phyloP scores from a whole-genome alignment of 2,797 vertebrate species.

The Etheostoma perlongum region DNA sequence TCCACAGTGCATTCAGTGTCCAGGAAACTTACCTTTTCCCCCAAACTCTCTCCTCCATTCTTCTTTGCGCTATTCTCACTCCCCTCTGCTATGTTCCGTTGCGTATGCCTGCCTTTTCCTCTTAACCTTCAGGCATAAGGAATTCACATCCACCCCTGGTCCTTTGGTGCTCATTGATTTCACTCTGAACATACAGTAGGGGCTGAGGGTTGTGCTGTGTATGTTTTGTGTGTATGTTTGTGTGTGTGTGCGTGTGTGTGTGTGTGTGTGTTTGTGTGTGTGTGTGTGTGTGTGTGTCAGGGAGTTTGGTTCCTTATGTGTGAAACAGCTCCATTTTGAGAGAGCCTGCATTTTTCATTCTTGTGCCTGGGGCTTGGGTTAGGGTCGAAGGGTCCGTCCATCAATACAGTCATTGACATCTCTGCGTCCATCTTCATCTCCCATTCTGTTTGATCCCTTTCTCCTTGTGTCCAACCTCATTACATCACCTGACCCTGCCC shows the following conservation, averaged over 20 bases:
- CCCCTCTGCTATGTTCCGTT: conserved; percentile 52
- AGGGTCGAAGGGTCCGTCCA: conserved; percentile 63
- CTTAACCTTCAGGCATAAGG: conserved; percentile 78
- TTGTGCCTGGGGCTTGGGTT: conserved; percentile 65
- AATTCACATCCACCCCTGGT: conserved; percentile 69
- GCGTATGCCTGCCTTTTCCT: conserved; percentile 60
- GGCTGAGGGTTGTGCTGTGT: conserved; percentile 44
- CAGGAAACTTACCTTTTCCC: conserved; percentile 67
- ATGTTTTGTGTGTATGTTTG: conserved; percentile 19
- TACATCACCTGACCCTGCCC: conserved; percentile 74
- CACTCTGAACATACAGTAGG: conserved; percentile 62
- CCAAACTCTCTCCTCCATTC: conserved; percentile 54
- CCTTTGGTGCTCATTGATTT: conserved; percentile 78
- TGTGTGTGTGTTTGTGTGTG: conserved; percentile 16
- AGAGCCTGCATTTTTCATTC: conserved; percentile 73
- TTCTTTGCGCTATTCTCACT: conserved; percentile 52
- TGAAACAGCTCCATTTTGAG: conserved; percentile 68
- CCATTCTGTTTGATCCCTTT: conserved; percentile 83
- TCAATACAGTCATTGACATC: conserved; percentile 85
- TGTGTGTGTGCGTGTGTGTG: too few species aligned
- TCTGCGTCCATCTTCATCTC: conserved; percentile 80
- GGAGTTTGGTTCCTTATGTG: conserved; percentile 57
- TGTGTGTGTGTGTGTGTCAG: conserved; percentile 15
- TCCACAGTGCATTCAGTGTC: conserved; percentile 64
- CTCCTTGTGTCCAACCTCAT: conserved; percentile 70